phyloP scores from a whole-genome alignment of 2,113 vertebrate species.

The Telmatochromis bifrenatus region DNA sequence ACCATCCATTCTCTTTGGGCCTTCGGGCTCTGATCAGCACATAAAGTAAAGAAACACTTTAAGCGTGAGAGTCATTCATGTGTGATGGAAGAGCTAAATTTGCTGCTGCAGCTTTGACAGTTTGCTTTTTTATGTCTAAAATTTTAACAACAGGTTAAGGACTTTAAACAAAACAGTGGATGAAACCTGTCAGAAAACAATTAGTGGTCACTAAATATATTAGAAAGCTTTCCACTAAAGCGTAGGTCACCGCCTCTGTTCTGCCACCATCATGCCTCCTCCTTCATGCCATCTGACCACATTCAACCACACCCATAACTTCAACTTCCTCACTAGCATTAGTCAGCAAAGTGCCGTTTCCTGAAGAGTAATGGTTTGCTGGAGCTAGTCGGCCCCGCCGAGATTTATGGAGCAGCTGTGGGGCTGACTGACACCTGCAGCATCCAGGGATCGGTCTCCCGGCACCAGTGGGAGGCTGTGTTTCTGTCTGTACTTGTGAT shows the following conservation, averaged over 20 bases:
- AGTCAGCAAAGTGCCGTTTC: constrained; percentile 8
- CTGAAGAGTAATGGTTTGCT: neutral
- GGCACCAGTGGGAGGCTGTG: neutral
- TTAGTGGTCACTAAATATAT: neutral
- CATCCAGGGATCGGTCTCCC: neutral
- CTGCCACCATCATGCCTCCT: neutral
- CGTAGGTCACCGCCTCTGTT: neutral
- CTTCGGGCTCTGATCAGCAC: neutral
- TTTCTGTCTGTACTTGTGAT: neutral
- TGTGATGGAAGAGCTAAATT: neutral
- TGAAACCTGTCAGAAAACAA: neutral
- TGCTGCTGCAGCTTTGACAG: neutral
- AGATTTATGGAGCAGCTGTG: neutral
- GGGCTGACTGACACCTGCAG: constrained; percentile 9
- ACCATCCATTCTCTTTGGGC: neutral
- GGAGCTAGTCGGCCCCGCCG: neutral
- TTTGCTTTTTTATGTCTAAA: neutral
- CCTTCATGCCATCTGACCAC: neutral
- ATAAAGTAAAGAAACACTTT: neutral
- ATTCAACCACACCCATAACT: neutral
- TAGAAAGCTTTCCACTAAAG: neutral
- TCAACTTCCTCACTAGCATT: neutral
- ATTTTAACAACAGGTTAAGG: neutral
- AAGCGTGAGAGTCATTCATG: neutral
- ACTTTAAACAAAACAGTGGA: neutral